Evolutionary conservation across 2,888 invertebrate species (phyloP), one percentile per base, ranked within the genome.

Genomic region (Hypomecis atomaria): DNA sequence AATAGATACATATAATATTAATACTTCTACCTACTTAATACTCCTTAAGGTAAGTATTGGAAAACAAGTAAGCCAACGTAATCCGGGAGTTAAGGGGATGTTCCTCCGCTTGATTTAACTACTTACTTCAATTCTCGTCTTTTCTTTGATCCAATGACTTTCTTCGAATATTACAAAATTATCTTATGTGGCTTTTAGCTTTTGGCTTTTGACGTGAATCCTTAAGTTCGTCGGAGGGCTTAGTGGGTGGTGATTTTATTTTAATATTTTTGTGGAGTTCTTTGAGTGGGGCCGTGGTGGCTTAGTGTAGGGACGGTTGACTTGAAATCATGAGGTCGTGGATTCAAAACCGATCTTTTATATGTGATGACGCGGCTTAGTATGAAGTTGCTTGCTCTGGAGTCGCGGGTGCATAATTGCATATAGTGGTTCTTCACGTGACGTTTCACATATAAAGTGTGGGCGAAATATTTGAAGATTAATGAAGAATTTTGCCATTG

Each of bases 31-130:
- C 47, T 56, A 47, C 56, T 47, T 56, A 56, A 56, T 56, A 40
- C 40, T 47, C 40, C 40, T 11, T 38, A 33, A 42, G 40, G 36
- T 47, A 60, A 55, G 56, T 50, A 56, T 62, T 56, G 56, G 56
- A 50, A 62, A 62, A 61, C 55, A 61, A 55, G 61, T 56, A 61
- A 56, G 50, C 45, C 43, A 4, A 23, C 43, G 45, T 62, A 50
- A 56, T 55, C 50, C 50, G 13, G 13, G 48, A 49, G 40, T 49
- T 49, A 61, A 40, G 59, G 47, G 61, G 50, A 56, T 56, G 53
- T 48, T 62, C 53, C 34, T 50, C 45, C 50, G 50, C 38, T 50
- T 44, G 37, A 45, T 54, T 60, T 54, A 54, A 53, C 59, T 59
- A 53, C 42, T 55, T 61, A 49, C 49, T 62, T 49, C 37, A 62